Evolutionary conservation across 2,888 invertebrate genomes (phyloP), one percentile per base, ranked within the genome.

Genomic region (Mythimna impura): DNA sequence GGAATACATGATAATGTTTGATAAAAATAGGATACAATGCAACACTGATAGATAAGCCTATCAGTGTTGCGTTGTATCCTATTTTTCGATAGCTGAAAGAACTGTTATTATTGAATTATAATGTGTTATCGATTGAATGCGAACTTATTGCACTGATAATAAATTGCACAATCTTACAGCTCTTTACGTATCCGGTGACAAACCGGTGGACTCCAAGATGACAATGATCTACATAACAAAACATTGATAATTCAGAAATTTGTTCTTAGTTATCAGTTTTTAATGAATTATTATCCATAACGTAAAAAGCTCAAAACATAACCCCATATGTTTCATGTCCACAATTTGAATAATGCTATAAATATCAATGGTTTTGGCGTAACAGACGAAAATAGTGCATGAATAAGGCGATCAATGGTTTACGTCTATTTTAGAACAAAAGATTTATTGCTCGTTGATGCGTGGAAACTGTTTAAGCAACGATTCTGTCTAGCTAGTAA

Each of bases 401-500:
- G 65, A 66, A 68, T 82, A 73, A 67, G 57, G 70, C 57, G 57
- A 52, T 76, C 58, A 43, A 25, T 22, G 40, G 63, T 58, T 54
- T 50, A 22, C 34, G 17, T 74, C 76, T 78, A 82, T 79, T 86
- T 83, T 66, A 66, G 72, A 54, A 30, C 54, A 67, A 71, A 73
- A 70, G 72, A 75, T 85, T 81, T 78, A 83, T 78, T 70, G 72
- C 20, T 72, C 79, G 83, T 81, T 69, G 73, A 83, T 76, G 81
- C 80, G 80, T 84, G 71, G 73, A 86, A 83, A 77, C 73, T 69
- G 83, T 82, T 76, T 79, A 71, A 66, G 58, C 50, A 75, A 64
- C 78, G 54, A 76, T 71, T 66, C 69, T 77, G 82, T 73, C 78
- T 71, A 76, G 72, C 61, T 67, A 72, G 62, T 66, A 78, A 82